Evolutionary conservation across 1,140 invertebrate genomes (phyloP).

Genomic region (Calephelis virginiensis): DNA sequence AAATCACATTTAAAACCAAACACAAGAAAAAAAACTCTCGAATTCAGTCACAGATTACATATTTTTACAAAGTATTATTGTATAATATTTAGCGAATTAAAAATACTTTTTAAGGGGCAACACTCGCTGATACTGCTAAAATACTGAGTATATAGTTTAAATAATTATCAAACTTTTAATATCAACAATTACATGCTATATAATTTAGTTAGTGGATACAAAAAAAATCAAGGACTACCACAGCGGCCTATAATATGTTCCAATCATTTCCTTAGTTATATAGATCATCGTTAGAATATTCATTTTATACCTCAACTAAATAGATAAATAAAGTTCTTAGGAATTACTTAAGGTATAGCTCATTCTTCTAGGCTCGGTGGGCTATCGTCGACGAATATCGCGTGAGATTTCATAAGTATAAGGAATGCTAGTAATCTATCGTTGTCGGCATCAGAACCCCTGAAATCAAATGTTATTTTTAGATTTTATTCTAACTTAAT

Average conservation of each 20-base stretch:
- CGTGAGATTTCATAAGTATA: constrained; percentile 53
- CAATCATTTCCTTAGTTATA: neutral
- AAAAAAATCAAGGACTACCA: neutral
- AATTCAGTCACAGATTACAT: neutral
- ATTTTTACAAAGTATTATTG: neutral
- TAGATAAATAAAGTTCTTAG: neutral
- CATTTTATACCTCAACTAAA: neutral
- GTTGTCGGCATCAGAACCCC: constrained; percentile 47
- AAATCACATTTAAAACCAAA: constrained; percentile 3
- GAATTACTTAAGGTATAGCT: constrained; percentile 3
- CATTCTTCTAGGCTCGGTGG: constrained; percentile 51
- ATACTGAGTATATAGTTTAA: constrained; percentile 8
- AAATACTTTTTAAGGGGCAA: neutral
- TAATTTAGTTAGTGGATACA: neutral
- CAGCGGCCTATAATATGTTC: neutral
- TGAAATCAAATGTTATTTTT: constrained; percentile 33
- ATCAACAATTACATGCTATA: neutral
- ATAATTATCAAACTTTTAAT: constrained; percentile 1
- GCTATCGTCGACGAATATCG: constrained; percentile 48
- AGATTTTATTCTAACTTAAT: too few species aligned
- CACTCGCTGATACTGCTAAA: neutral
- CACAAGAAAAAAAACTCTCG: neutral
- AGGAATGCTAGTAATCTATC: constrained; percentile 57
- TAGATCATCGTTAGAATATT: neutral
- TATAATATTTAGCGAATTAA: neutral